Base-by-base conservation (phyloP, 1,140 invertebrate genomes). In the Calliphora vicina region DNA sequence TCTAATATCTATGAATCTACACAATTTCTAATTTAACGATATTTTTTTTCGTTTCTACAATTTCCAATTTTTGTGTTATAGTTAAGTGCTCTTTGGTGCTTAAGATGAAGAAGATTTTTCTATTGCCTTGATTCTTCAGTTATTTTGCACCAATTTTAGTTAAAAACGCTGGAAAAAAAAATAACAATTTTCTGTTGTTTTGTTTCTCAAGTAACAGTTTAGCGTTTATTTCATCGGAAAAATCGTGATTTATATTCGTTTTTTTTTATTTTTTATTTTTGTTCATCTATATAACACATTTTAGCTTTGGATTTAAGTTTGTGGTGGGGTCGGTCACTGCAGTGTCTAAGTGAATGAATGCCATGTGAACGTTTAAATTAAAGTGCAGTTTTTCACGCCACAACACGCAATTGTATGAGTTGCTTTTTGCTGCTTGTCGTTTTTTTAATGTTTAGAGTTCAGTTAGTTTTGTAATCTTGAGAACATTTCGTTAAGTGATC, bases 351-450 rank as follows among this genome's bases (percentile, higher is more conserved):
- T 67, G 61, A 23, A 67, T 67, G 74, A 43, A 43, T 20, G 74
- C 74, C 23, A 43, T 78, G 74, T 43, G 74, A 78, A 78, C 74
- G 74, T 78, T 78, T 78, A 78, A 78, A 78, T 78, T 78, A 45
- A 78, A 78, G 74, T 78, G 74, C 74, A 78, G 74, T 78, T 78
- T 78, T 78, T 78, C 74, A 78, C 74, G 74, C 74, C 74, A 78
- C 74, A 78, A 78, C 74, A 78, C 74, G 74, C 74, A 78, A 78
- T 78, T 76, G 73, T 35, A n/a, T n/a, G n/a, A 76, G 73, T 45
- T 78, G n/a, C 8, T 17, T 35, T 74, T 29, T 76, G 3, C 50
- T 3, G 27, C 17, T 76, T 1, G 1, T 76, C 17, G n/a, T 20
- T 15, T 74, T 3, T n/a, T 35, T 42, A 74, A 13, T 74, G 9